Evolutionary conservation across 2,113 vertebrate genomes (phyloP).

Genomic region (Puma concolor): DNA sequence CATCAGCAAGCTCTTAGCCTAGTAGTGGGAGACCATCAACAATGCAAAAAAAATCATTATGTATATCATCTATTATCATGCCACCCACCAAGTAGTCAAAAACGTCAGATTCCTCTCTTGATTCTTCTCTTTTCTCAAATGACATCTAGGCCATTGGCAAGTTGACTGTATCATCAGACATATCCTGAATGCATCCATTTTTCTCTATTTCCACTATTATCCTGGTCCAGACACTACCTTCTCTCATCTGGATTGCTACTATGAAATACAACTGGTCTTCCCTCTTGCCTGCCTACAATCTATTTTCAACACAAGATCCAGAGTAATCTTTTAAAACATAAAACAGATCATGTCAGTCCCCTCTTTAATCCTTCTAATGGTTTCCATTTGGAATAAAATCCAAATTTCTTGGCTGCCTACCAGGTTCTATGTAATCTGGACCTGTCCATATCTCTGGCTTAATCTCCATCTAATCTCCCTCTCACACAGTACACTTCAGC

Average conservation of each 20-base stretch:
- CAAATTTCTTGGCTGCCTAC: neutral
- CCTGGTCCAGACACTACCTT: neutral
- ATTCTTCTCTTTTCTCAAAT: neutral
- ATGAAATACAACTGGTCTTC: neutral
- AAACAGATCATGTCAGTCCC: neutral
- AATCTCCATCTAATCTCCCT: neutral
- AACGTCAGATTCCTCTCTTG: neutral
- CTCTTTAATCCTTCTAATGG: neutral
- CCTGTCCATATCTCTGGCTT: neutral
- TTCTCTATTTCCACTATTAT: neutral
- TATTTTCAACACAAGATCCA: neutral
- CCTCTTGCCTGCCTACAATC: neutral
- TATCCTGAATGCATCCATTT: neutral
- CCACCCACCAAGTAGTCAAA: neutral
- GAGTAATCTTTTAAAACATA: conserved; percentile 14
- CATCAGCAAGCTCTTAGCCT: neutral
- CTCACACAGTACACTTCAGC: neutral
- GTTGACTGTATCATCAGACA: neutral
- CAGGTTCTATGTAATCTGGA: neutral
- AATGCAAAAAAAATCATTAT: neutral
- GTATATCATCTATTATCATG: neutral
- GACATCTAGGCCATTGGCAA: neutral
- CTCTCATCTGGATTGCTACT: neutral
- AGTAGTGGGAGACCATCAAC: neutral
- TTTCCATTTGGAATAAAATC: conserved; percentile 14